Evolutionary conservation across 2,888 invertebrate genomes (phyloP).

Genomic region (Lycocerus yunnanus): DNA sequence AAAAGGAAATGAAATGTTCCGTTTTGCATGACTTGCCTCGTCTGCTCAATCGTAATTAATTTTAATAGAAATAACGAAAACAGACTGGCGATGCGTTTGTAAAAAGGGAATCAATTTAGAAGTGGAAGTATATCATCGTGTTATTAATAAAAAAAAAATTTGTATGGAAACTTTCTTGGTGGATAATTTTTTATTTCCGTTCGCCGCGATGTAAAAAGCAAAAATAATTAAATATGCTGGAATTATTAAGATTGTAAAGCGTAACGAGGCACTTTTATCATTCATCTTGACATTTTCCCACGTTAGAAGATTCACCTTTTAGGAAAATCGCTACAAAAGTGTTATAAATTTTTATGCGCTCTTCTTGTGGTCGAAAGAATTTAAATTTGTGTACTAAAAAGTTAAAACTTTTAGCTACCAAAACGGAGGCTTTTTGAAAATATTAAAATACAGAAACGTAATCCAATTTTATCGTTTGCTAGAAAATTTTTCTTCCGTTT

Average conservation of each 20-base stretch:
- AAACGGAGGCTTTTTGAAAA: not conserved
- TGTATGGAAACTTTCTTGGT: not conserved
- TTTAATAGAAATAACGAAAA: not conserved
- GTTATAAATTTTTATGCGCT: not conserved
- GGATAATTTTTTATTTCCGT: not conserved
- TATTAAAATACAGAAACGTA: not conserved
- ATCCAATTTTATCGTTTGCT: not conserved
- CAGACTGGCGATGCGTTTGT: not conserved
- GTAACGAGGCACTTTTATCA: constrained; percentile 5
- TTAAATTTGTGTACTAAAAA: not conserved
- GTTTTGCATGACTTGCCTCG: not conserved
- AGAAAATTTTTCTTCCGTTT: not conserved
- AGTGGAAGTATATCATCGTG: not conserved
- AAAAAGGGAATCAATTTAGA: not conserved
- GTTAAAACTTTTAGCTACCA: not conserved
- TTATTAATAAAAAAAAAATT: not conserved
- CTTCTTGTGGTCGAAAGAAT: not conserved
- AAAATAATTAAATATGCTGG: not conserved
- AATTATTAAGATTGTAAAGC: constrained; percentile 12
- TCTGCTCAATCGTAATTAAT: not conserved
- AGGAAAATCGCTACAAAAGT: not conserved
- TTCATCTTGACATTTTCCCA: not conserved
- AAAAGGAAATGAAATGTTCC: not conserved
- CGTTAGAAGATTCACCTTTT: not conserved
- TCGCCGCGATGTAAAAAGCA: not conserved